Base-by-base conservation (phyloP, 2,113 vertebrate genomes). In the Cyanoderma ruficeps region DNA sequence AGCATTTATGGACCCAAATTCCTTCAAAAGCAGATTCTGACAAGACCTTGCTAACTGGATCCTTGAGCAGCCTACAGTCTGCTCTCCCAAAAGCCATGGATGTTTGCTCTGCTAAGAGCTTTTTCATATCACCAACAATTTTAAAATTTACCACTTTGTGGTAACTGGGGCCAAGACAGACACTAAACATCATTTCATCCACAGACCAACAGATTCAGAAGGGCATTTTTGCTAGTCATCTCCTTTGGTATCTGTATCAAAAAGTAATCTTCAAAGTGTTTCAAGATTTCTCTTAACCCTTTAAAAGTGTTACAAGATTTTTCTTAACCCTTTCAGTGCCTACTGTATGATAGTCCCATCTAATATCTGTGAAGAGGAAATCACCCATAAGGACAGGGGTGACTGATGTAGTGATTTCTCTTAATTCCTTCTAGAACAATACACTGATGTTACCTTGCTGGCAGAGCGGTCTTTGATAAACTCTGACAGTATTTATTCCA, bases 401-500 rank as follows among this genome's bases (percentile, higher is more conserved):
- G 46, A n/a, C 7, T 0, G 0, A 63, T 37, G 5, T 21, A 47
- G 19, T 6, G 16, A 42, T 63, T 82, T 82, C 16, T 14, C 12
- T 65, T 81, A 56, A 77, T 15, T 74, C 16, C n/a, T 68, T 57
- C 35, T 25, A 57, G 25, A 56, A 35, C 8, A 61, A 50, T 23
- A 30, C 7, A 16, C 22, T 30, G 11, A 7, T 61, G 13, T 71
- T 47, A 52, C 42, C 13, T 24, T 68, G 30, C 22, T 23, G 6
- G 25, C 3, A 37, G 13, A 50, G 8, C 0, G 0, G 56, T 10
- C 16, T 72, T 25, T 37, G 56, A 27, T 21, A 42, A 37, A 53
- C 22, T 39, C 56, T 18, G n/a, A 46, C 18, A 68, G 19, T 9
- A 56, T 13, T 31, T 30, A 3, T n/a, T 76, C 52, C 17, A 27